A percentile compares a stretch with the other conserved stretches of the same genome.
Evolutionary conservation across 1,140 invertebrate genomes (phyloP).

Genomic region (Phymastichus coffea): DNA sequence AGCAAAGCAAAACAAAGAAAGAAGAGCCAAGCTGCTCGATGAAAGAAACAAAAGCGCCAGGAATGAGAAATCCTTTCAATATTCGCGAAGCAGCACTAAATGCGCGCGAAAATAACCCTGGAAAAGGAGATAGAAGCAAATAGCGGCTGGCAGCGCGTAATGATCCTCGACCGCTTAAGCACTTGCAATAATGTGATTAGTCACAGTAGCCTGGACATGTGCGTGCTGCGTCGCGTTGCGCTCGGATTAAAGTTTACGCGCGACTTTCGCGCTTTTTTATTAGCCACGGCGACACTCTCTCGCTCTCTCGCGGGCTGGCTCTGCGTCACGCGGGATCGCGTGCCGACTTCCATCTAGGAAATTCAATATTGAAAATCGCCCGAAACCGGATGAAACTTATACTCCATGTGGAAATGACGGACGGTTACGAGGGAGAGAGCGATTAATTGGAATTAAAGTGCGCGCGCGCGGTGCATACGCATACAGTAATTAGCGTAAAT

Average conservation of each 20-base stretch:
- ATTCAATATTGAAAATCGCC: background rate
- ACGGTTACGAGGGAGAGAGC: background rate
- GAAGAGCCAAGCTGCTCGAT: too few species aligned
- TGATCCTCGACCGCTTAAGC: constrained; percentile 22
- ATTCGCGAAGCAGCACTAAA: background rate
- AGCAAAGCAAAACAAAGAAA: background rate
- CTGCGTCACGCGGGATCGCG: background rate
- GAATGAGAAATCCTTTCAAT: constrained; percentile 29
- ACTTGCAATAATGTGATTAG: constrained; percentile 27
- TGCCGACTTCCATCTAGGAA: background rate
- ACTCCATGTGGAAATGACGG: background rate
- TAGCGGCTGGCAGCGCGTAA: constrained; percentile 3
- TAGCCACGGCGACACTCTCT: background rate
- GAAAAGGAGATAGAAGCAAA: background rate
- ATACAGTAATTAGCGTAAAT: too few species aligned
- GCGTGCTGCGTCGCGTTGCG: background rate
- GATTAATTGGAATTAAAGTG: background rate
- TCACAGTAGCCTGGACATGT: constrained; percentile 17
- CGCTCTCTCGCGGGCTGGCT: background rate
- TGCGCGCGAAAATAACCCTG: too few species aligned
- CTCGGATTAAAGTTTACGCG: constrained; percentile 17
- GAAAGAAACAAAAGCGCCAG: too few species aligned
- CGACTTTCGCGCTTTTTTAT: background rate
- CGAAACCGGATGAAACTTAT: background rate
- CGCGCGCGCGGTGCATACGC: too few species aligned